These are phyloP conservation scores for Melanostoma scalare DNA, from an alignment of 2,888 invertebrate genomes.

Conservation along the genomic window DNA sequence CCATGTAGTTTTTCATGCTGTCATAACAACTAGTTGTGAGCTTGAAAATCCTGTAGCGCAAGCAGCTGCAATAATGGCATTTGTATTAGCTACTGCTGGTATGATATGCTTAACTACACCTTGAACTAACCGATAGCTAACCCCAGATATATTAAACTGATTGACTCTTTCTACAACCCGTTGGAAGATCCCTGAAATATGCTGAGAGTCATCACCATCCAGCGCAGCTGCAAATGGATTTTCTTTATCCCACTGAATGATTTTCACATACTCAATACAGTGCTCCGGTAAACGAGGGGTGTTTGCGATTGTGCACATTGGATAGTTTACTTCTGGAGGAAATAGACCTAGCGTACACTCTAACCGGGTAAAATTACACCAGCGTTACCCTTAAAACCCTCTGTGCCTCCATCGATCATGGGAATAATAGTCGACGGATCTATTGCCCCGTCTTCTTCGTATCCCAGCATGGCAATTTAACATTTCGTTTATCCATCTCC, in stretches of 20 bases:
- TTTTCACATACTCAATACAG: conserved; percentile 98
- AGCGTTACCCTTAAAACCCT: conserved; percentile 99
- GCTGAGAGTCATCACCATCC: conserved; percentile 98
- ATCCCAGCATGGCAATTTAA: conserved; percentile 88
- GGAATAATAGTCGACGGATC: conserved; percentile 93
- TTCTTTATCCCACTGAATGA: conserved; percentile 97
- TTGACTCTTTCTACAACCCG: conserved; percentile 93
- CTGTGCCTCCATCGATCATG: conserved; percentile 98
- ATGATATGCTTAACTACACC: conserved; percentile 99
- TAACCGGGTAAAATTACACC: conserved; percentile 95
- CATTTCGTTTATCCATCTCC: conserved; percentile 99
- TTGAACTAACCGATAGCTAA: conserved; percentile 94
- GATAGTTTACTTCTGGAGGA: conserved; percentile 98
- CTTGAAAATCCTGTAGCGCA: conserved; percentile 98
- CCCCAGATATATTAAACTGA: conserved; percentile 93
- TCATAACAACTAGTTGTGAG: conserved; percentile 95
- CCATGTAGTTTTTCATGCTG: conserved; percentile 97
- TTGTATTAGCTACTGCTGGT: conserved; percentile 99
- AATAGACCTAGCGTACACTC: conserved; percentile 98
- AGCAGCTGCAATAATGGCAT: conserved; percentile 98
- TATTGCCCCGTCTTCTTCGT: conserved; percentile 89
- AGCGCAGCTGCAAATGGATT: conserved; percentile 92
- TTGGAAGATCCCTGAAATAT: conserved; percentile 97
- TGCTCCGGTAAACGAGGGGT: conserved; percentile 99
- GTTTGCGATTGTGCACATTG: conserved; percentile 98